Conservation (phyloP, 2,888 invertebrate species). For the Xestoiulus laeticollis region DNA sequence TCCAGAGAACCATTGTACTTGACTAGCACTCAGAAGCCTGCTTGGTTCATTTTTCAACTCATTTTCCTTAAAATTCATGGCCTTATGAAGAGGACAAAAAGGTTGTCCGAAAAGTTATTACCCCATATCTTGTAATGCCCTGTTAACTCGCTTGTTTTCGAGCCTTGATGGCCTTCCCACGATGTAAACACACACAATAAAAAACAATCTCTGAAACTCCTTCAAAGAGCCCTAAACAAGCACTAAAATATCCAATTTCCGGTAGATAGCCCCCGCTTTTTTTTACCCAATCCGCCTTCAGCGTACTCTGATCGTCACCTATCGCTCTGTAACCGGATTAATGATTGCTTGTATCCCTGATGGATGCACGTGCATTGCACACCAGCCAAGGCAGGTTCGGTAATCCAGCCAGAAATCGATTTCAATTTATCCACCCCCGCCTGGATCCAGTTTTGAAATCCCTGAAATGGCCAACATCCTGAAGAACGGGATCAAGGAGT, state of each 20-base stretch:
- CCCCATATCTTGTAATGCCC: not conserved
- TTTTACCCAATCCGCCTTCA: not conserved
- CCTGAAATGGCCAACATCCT: not conserved
- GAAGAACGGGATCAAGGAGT: not conserved
- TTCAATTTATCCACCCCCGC: constrained; percentile 23
- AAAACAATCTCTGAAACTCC: constrained; percentile 18
- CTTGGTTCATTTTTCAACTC: no score
- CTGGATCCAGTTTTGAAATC: constrained; percentile 6
- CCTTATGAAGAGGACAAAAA: no score
- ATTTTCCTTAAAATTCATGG: not conserved
- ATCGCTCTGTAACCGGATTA: constrained; percentile 4
- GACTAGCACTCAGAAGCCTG: no score
- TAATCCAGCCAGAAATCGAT: constrained; percentile 16
- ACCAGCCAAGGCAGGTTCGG: not conserved
- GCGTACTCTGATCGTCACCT: constrained; percentile 11
- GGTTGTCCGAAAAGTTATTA: constrained; percentile 1
- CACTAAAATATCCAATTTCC: constrained; percentile 26
- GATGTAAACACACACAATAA: constrained; percentile 16
- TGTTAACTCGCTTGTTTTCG: not conserved
- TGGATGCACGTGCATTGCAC: not conserved
- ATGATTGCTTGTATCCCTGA: not conserved
- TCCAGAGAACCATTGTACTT: no score
- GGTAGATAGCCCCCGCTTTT: not conserved
- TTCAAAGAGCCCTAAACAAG: not conserved
- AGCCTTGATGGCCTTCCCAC: not conserved